Evolutionary conservation across 2,888 invertebrate species (phyloP), one percentile per base, ranked within the genome.

Genomic region (Rhagium mordax): DNA sequence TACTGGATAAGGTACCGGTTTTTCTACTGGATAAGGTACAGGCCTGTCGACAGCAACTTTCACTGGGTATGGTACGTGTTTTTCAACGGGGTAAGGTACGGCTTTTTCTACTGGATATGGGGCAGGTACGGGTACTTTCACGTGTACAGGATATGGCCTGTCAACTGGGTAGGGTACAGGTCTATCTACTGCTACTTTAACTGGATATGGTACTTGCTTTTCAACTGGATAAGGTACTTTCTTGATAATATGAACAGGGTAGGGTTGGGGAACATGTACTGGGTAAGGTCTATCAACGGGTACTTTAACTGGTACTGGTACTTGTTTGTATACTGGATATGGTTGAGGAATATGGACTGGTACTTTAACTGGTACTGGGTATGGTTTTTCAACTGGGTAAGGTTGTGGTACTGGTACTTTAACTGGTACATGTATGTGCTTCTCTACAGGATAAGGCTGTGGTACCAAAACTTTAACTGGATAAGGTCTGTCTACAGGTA

Each of bases 381-480:
- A 91, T 85, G 89, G 93, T 89, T 93, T 94, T 86, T 93, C 93
- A 80, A 94, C 94, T 83, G 94, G 94, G 89, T 94, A 94, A 81
- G 94, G 94, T 81, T 91, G 91, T 80, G 94, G 94, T 57, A 94
- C 93, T 74, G 90, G 92, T 60, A 94, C 93, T 89, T 94, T 93
- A 15, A 95, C 93, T 81, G 94, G 94, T 86, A 92, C 91, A 41
- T 92, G 95, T 13, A 94, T 87, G 85, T 92, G 92, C 87, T 94
- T 94, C 87, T 94, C 94, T 16, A 95, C 94, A 77, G 94, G 94
- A 88, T 94, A 94, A 80, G 95, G 94, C 83, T 94, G 94, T 73
- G 94, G 94, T 70, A 94, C 94, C 70, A 91, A 89, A 68, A 95
- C 94, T 88, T 94, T 94, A 82, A 94, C 94, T 84, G 94, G 94